Conservation (phyloP, 1,140 invertebrate genomes). For the Lanistes nyassanus region DNA sequence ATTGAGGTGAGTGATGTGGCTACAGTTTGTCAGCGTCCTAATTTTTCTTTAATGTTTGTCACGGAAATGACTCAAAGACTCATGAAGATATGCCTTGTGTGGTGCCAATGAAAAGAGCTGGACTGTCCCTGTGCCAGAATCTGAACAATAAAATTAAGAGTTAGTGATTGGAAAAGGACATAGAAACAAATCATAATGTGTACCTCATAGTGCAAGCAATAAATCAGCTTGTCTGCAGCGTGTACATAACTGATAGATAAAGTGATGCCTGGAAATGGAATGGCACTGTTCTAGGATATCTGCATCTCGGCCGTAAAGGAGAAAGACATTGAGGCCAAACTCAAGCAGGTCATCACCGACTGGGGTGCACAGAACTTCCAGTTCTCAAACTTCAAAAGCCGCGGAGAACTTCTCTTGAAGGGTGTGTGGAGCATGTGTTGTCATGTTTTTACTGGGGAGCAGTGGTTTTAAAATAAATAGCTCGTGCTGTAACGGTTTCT, state of each 20-base stretch:
- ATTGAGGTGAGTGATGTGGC: slow-evolving; percentile 78
- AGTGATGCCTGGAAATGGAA: background rate
- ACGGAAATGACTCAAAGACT: no score
- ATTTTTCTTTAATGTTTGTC: background rate
- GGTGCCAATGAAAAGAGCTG: no score
- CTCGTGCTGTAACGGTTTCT: background rate
- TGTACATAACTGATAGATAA: background rate
- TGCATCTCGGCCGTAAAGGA: slow-evolving; percentile 99
- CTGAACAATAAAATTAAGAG: no score
- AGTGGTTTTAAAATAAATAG: background rate
- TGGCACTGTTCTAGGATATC: slow-evolving; percentile 77
- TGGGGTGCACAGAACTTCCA: slow-evolving; percentile 94
- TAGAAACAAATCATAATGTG: no score
- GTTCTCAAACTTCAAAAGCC: slow-evolving; percentile 94
- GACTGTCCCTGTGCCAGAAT: no score
- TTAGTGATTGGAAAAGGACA: no score
- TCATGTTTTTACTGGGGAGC: background rate
- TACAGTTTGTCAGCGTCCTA: background rate
- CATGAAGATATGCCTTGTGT: no score
- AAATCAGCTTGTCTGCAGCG: no score
- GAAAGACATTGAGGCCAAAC: slow-evolving; percentile 96
- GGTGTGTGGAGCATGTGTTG: slow-evolving; percentile 67
- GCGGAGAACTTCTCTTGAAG: slow-evolving; percentile 90
- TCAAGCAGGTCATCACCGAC: slow-evolving; percentile 93
- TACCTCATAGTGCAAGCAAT: no score